Conservation (phyloP, 2,797 vertebrate species). For the Naso thynnoides region DNA sequence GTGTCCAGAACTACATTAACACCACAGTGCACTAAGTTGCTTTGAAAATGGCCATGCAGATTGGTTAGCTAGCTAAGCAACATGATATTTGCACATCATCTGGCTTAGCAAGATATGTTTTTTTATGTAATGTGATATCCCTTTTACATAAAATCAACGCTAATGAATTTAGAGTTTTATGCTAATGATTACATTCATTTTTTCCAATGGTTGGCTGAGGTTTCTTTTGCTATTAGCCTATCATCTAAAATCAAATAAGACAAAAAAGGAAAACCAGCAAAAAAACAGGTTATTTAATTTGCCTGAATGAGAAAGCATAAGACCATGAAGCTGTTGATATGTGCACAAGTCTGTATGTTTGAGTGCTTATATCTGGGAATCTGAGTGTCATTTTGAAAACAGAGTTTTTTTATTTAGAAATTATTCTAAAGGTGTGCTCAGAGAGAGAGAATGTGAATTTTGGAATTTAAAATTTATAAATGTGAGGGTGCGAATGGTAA, state of each 20-base stretch:
- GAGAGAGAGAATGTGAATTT: conserved; percentile 10
- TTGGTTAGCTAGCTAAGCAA: background rate
- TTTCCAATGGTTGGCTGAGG: too few species aligned
- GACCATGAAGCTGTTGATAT: background rate
- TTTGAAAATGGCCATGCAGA: background rate
- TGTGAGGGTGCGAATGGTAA: background rate
- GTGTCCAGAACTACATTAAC: background rate
- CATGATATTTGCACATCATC: background rate
- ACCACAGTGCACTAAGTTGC: background rate
- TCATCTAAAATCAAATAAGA: background rate
- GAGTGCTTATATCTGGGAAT: background rate
- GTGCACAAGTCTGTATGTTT: conserved; percentile 7
- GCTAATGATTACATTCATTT: background rate
- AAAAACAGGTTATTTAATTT: background rate
- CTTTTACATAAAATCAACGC: background rate
- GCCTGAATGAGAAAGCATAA: background rate
- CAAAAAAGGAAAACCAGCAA: background rate
- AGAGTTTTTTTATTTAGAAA: background rate
- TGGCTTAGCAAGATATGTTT: background rate
- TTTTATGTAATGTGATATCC: background rate
- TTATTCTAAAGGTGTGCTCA: conserved; percentile 4
- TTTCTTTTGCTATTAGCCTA: background rate
- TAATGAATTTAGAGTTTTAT: background rate
- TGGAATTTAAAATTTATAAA: too few species aligned
- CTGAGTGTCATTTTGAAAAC: background rate